These are phyloP conservation scores for Eilema depressum DNA, from an alignment of 2,888 invertebrate genomes.

Conservation along the genomic window DNA sequence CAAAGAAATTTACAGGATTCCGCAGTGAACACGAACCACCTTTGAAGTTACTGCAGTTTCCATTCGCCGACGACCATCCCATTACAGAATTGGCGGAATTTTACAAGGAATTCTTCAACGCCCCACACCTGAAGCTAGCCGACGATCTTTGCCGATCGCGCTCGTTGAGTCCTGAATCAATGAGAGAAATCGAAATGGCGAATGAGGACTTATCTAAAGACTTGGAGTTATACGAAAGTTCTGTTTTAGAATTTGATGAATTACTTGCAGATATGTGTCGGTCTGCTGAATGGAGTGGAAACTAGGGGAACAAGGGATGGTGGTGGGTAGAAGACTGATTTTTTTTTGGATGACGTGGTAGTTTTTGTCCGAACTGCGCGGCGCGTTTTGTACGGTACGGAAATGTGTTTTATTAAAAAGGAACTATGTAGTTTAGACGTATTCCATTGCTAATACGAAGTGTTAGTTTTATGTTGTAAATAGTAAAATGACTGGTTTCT, in stretches of 20 bases:
- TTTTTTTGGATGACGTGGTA: slow-evolving; percentile 46
- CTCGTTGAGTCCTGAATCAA: slow-evolving; percentile 58
- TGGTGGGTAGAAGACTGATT: slow-evolving; percentile 59
- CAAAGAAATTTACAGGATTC: slow-evolving; percentile 78
- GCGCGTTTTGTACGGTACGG: slow-evolving; percentile 7
- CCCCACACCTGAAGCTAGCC: slow-evolving; percentile 81
- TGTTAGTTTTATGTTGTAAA: slow-evolving; percentile 35
- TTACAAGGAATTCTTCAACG: slow-evolving; percentile 93
- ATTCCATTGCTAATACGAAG: slow-evolving; percentile 25
- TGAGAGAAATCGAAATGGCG: slow-evolving; percentile 71
- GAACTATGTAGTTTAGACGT: slow-evolving; percentile 31
- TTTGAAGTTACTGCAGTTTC: slow-evolving; percentile 90
- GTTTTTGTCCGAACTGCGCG: slow-evolving; percentile 21
- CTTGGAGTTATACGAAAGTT: slow-evolving; percentile 91
- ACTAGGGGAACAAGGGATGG: slow-evolving; percentile 58
- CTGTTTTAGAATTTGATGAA: slow-evolving; percentile 91
- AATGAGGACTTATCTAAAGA: slow-evolving; percentile 89
- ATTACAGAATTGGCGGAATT: slow-evolving; percentile 92
- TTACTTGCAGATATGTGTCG: slow-evolving; percentile 91
- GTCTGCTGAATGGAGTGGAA: slow-evolving; percentile 88
- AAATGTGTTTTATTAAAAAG: slow-evolving; percentile 15
- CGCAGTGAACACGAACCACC: slow-evolving; percentile 88
- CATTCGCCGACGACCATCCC: slow-evolving; percentile 91
- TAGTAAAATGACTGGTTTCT: slow-evolving; percentile 28
- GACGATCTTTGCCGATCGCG: slow-evolving; percentile 58